Percentiles rank a stretch among this genome's conserved stretches.
phyloP scores from a whole-genome alignment of 2,797 vertebrate genomes.

The Podarcis lilfordi region DNA sequence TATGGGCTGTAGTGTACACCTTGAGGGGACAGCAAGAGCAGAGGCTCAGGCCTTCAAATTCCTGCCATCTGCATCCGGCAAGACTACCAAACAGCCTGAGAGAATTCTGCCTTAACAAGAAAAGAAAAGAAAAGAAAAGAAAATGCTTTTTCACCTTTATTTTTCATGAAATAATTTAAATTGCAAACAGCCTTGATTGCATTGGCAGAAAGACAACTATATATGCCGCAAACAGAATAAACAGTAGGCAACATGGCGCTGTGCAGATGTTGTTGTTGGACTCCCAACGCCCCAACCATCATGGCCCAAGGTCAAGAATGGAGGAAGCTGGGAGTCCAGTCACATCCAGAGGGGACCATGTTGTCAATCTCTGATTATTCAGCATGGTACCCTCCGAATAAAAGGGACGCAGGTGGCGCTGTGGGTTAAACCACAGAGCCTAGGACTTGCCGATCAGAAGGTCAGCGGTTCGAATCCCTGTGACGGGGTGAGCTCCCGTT shows the following conservation, averaged over 20 bases:
- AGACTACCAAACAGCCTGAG: not conserved
- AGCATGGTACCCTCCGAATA: too few species aligned
- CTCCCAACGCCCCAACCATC: too few species aligned
- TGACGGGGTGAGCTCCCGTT: too few species aligned
- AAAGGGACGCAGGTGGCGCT: too few species aligned
- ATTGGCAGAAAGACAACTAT: not conserved
- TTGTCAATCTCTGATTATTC: not conserved
- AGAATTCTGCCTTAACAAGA: not conserved
- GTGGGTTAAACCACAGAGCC: too few species aligned
- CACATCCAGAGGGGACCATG: not conserved
- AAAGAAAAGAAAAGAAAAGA: not conserved
- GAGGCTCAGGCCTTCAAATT: not conserved
- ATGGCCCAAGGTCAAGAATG: not conserved
- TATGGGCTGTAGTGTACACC: not conserved
- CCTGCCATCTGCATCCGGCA: too few species aligned
- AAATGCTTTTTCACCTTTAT: not conserved
- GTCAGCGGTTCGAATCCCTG: too few species aligned
- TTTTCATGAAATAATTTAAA: too few species aligned
- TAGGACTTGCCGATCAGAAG: too few species aligned
- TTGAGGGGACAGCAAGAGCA: not conserved
- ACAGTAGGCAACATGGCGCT: not conserved
- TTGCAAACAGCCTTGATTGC: not conserved
- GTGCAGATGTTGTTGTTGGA: not conserved
- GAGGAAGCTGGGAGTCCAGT: not conserved
- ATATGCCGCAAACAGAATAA: too few species aligned